phyloP scores from a whole-genome alignment of 1,140 invertebrate genomes.

The Sinella curviseta region DNA sequence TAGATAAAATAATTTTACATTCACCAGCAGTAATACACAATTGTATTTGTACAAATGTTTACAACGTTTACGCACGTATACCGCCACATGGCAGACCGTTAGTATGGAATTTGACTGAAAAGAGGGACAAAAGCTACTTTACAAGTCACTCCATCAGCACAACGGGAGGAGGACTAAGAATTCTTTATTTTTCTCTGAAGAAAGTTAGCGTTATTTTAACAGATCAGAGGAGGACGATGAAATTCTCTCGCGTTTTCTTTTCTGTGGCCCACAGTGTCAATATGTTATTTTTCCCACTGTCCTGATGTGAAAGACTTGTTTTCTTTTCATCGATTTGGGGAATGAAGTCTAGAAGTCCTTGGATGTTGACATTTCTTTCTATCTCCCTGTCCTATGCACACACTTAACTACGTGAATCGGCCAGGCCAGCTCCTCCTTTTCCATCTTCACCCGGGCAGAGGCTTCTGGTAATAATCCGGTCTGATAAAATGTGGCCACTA shows the following conservation, averaged over 20 bases:
- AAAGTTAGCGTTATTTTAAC: background rate
- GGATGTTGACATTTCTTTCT: slow-evolving; percentile 21
- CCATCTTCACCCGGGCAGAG: background rate
- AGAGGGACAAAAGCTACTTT: too few species aligned
- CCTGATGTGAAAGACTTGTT: slow-evolving; percentile 21
- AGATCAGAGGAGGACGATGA: background rate
- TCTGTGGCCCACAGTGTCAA: background rate
- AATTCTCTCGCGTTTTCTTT: background rate
- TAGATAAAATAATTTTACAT: too few species aligned
- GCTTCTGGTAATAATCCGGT: background rate
- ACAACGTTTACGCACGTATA: too few species aligned
- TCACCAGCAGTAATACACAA: too few species aligned
- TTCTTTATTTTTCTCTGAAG: too few species aligned
- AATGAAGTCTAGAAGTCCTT: slow-evolving; percentile 21
- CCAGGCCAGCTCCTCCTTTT: background rate
- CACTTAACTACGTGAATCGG: background rate
- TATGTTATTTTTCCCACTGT: slow-evolving; percentile 26
- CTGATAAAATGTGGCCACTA: background rate
- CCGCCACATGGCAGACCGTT: too few species aligned
- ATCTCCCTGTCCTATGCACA: background rate
- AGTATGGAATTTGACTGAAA: too few species aligned
- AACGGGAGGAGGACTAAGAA: too few species aligned
- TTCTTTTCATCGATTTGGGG: slow-evolving; percentile 24
- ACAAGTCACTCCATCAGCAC: too few species aligned
- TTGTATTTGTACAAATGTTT: too few species aligned